These are phyloP conservation scores for Andrena dorsata DNA, from an alignment of 2,888 invertebrate species.

Conservation along the genomic window DNA sequence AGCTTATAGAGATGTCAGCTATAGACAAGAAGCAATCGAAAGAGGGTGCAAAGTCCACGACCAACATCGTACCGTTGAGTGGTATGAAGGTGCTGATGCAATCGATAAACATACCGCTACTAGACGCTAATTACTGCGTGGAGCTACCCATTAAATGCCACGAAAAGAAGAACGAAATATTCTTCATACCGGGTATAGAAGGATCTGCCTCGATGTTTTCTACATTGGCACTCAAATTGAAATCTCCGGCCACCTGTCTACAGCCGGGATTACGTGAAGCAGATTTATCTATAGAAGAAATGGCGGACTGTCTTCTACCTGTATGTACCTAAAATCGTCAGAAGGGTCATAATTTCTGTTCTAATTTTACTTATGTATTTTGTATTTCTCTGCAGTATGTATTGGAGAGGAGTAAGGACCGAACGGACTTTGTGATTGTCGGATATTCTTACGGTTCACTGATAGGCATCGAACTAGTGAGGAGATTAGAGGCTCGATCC, in stretches of 20 bases:
- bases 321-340: constrained; percentile 28
- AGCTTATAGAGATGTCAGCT: constrained; percentile 84
- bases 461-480: constrained; percentile 91
- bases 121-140: constrained; percentile 55
- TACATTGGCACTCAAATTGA: constrained; percentile 78
- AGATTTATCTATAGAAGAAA: constrained; percentile 11
- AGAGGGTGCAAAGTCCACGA: neutral
- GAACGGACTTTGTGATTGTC: constrained; percentile 88
- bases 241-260: constrained; percentile 77
- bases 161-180: constrained; percentile 73
- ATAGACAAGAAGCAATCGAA: constrained; percentile 43
- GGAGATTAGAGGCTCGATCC: constrained; percentile 89
- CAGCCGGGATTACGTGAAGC: constrained; percentile 64
- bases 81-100: constrained; percentile 38
- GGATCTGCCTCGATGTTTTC: constrained; percentile 80
- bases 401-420: constrained; percentile 83
- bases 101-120: constrained; percentile 55
- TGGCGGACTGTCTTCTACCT: constrained; percentile 44
- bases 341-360: neutral
- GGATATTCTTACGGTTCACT: constrained; percentile 96
- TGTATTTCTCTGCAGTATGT: constrained; percentile 86
- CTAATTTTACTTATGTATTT: neutral
- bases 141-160: constrained; percentile 58
- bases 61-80: neutral
- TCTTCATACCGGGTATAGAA: constrained; percentile 84